Percentiles rank a stretch among this genome's conserved stretches.
Evolutionary conservation across 2,797 vertebrate species (phyloP).

Genomic region (Sebastes nivosus): DNA sequence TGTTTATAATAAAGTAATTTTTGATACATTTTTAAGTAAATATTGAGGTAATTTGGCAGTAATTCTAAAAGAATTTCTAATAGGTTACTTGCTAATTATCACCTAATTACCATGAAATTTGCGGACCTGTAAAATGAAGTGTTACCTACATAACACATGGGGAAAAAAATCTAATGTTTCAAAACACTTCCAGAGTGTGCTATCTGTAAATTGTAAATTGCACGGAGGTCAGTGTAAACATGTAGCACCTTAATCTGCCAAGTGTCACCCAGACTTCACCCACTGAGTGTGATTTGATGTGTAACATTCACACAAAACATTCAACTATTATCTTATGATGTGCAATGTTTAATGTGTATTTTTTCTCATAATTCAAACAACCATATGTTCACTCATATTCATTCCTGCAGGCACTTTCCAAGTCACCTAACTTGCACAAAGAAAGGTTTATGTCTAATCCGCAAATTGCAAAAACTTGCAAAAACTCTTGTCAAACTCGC

Average conservation of each 20-base stretch:
- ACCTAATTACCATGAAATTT: no score
- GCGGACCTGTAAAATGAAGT: no score
- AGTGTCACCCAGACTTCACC: background rate
- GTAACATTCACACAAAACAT: background rate
- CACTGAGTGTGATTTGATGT: background rate
- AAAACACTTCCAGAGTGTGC: background rate
- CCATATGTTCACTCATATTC: background rate
- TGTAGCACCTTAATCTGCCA: background rate
- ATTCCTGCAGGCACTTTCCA: background rate
- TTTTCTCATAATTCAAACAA: background rate
- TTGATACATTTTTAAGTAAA: no score
- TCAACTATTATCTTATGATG: background rate
- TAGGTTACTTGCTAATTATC: no score
- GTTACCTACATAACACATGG: background rate
- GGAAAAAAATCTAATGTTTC: background rate
- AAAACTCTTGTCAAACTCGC: no score
- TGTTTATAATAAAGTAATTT: no score
- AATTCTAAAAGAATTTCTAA: rapidly evolving
- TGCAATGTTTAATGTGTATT: background rate
- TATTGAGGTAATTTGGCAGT: no score
- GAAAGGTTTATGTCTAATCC: no score
- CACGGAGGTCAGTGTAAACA: background rate
- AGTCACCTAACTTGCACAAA: background rate
- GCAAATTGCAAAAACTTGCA: rapidly evolving
- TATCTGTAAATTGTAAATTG: background rate